These are phyloP conservation scores for Aphelinus atriplicis DNA, from an alignment of 1,140 invertebrate species.

Conservation along the genomic window DNA sequence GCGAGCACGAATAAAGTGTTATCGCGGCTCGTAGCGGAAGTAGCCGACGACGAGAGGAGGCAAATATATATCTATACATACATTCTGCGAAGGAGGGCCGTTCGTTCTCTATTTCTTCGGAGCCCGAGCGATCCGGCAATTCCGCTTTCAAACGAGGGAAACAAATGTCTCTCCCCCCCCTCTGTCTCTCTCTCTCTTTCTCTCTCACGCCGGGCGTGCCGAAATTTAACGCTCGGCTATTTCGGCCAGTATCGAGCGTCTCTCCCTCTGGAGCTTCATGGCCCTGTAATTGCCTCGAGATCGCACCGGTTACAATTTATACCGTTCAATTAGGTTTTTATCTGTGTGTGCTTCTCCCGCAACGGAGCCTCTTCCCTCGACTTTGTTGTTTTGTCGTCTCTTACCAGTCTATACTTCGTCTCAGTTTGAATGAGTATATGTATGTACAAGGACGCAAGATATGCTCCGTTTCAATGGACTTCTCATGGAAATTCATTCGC, in stretches of 20 bases:
- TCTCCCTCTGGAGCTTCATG: neutral
- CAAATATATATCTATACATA: neutral
- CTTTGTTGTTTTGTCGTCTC: no score
- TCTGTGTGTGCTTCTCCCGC: no score
- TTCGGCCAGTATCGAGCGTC: neutral
- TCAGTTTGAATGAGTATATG: no score
- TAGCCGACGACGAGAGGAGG: neutral
- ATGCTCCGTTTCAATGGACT: no score
- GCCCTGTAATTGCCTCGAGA: conserved; percentile 19
- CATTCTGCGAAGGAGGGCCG: neutral
- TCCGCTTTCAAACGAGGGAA: conserved; percentile 15
- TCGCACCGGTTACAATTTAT: neutral
- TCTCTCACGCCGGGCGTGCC: neutral
- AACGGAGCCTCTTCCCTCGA: no score
- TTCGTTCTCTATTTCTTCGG: neutral
- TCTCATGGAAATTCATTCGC: no score
- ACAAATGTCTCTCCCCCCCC: neutral
- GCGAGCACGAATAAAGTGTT: conserved; percentile 20
- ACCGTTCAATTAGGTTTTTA: no score
- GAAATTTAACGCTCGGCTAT: conserved; percentile 1
- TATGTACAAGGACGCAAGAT: no score
- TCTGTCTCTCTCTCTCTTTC: no score
- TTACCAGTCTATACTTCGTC: no score
- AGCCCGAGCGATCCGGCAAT: conserved; percentile 7
- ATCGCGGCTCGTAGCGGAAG: conserved; percentile 23